A percentile compares a stretch with the other conserved stretches of the same genome.
Conservation (phyloP, 2,797 vertebrate genomes). For the Micropoecilia bifurca region DNA sequence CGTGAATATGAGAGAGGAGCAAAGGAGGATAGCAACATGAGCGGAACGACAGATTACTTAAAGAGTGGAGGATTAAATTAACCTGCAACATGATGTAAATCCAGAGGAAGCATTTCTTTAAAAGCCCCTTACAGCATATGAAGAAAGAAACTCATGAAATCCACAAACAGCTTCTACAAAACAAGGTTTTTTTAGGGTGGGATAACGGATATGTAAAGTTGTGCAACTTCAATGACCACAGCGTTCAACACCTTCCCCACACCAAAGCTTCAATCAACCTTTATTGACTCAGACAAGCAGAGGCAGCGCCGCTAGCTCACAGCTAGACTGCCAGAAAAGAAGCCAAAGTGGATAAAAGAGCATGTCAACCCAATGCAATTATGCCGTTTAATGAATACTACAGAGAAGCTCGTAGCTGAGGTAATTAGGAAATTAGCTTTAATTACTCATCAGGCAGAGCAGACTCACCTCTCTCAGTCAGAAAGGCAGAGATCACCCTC, state of each 20-base stretch:
- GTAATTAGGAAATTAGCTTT: slow-evolving; percentile 82
- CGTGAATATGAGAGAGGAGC: slow-evolving; percentile 13
- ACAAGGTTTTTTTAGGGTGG: background rate
- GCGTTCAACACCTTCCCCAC: slow-evolving; percentile 55
- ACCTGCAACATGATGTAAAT: slow-evolving; percentile 8
- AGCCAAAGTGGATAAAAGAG: slow-evolving; percentile 73
- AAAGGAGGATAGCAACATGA: slow-evolving; percentile 1
- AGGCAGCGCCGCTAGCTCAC: slow-evolving; percentile 45
- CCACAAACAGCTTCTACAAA: slow-evolving; percentile 29
- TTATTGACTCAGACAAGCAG: slow-evolving; percentile 73
- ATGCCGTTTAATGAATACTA: slow-evolving; percentile 81
- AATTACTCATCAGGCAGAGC: slow-evolving; percentile 76
- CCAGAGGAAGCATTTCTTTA: background rate
- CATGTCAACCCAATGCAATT: slow-evolving; percentile 81
- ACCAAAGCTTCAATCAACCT: slow-evolving; percentile 69
- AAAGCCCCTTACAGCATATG: slow-evolving; percentile 1
- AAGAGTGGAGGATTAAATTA: slow-evolving; percentile 4
- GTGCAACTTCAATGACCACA: slow-evolving; percentile 40
- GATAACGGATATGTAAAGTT: slow-evolving; percentile 3
- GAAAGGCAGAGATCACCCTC: slow-evolving; percentile 65
- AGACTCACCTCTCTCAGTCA: slow-evolving; percentile 67
- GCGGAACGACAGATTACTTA: background rate
- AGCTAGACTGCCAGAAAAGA: slow-evolving; percentile 57
- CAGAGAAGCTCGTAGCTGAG: slow-evolving; percentile 65
- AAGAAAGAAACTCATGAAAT: slow-evolving; percentile 19